Percentiles rank a stretch among this genome's conserved stretches.
These are phyloP conservation scores for Botia almorhae DNA, from an alignment of 2,797 vertebrate genomes.

Conservation along the genomic window DNA sequence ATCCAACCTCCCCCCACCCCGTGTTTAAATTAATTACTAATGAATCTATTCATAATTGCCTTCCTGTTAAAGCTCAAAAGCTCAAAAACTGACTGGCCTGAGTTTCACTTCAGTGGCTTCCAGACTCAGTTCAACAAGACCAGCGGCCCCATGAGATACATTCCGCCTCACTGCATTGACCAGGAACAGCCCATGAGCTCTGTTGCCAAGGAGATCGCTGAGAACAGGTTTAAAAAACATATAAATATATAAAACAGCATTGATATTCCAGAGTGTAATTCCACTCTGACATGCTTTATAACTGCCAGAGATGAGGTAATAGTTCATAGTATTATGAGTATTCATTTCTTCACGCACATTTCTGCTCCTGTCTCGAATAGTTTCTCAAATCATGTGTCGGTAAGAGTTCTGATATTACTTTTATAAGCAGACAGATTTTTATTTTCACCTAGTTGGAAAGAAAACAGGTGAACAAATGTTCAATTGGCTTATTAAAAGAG, in stretches of 20 bases:
- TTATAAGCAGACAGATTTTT: neutral
- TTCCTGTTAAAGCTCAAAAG: too few relatives aligned
- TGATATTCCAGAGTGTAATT: neutral
- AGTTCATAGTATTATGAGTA: too few relatives aligned
- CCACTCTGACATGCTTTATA: neutral
- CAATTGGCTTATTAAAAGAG: neutral
- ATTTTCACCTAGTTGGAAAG: neutral
- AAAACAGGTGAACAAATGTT: neutral
- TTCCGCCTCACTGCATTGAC: conserved; percentile 82
- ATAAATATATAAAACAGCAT: neutral
- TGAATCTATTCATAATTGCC: too few relatives aligned
- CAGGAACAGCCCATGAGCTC: conserved; percentile 65
- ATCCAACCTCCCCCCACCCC: too few relatives aligned
- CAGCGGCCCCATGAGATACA: conserved; percentile 82
- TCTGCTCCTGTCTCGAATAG: too few relatives aligned
- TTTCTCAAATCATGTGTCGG: neutral
- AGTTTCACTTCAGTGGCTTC: conserved; percentile 84
- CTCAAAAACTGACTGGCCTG: conserved; percentile 75
- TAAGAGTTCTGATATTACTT: neutral
- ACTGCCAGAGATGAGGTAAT: neutral
- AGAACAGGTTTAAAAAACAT: conserved; percentile 67
- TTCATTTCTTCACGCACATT: too few relatives aligned
- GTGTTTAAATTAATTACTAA: too few relatives aligned
- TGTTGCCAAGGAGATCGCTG: conserved; percentile 58
- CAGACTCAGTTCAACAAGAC: conserved; percentile 80